These are phyloP conservation scores for Laspeyria flexula DNA, from an alignment of 2,888 invertebrate genomes.

Conservation along the genomic window DNA sequence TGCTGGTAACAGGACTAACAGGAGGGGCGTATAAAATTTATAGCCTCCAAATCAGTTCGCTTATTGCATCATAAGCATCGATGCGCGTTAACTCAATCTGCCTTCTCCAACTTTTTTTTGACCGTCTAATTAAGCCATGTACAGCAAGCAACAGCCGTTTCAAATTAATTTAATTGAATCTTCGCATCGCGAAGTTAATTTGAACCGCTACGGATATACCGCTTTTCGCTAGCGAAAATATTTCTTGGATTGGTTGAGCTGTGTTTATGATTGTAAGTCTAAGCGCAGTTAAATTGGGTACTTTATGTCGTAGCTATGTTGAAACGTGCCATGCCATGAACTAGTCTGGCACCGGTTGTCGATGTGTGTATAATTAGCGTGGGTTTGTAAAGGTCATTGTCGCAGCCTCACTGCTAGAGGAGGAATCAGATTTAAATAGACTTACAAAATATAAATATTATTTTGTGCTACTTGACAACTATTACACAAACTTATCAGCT, in stretches of 20 bases:
- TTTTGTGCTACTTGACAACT: constrained; percentile 12
- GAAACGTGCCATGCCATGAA: constrained; percentile 64
- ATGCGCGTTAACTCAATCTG: constrained; percentile 66
- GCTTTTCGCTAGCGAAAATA: constrained; percentile 8
- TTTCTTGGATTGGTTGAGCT: constrained; percentile 7
- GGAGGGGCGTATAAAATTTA: constrained; percentile 67
- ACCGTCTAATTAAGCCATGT: constrained; percentile 46
- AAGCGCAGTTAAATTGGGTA: constrained; percentile 45
- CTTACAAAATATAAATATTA: constrained; percentile 55
- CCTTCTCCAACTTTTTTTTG: constrained; percentile 46
- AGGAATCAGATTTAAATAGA: constrained; percentile 68
- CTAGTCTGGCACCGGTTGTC: constrained; percentile 69
- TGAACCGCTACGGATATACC: constrained; percentile 4
- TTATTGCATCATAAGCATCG: constrained; percentile 71
- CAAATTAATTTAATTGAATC: constrained; percentile 34
- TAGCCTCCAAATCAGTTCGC: constrained; percentile 61
- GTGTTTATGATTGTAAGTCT: constrained; percentile 30
- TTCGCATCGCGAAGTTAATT: constrained; percentile 19
- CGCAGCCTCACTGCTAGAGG: constrained; percentile 68
- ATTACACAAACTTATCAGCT: constrained; percentile 7
- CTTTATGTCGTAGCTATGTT: constrained; percentile 50
- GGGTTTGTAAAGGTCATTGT: constrained; percentile 84
- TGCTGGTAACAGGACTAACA: constrained; percentile 65
- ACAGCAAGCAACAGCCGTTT: constrained; percentile 38
- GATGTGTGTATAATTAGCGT: constrained; percentile 82